These are phyloP conservation scores for Phytoseiulus persimilis DNA, from an alignment of 2,888 invertebrate species.

Conservation along the genomic window DNA sequence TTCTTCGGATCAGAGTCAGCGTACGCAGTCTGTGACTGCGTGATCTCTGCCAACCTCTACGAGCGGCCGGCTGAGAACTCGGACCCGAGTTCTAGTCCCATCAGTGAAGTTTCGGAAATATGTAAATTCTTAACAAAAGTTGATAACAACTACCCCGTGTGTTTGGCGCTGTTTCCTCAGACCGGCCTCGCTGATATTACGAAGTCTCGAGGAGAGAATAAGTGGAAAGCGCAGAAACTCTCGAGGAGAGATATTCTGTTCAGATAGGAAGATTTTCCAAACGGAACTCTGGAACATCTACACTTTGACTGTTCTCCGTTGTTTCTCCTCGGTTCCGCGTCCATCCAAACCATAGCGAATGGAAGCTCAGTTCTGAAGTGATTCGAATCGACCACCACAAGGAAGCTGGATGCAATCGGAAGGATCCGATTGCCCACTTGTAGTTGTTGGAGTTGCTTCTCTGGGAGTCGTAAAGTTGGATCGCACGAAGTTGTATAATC, in stretches of 20 bases:
- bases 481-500: background rate
- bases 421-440: background rate
- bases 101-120: background rate
- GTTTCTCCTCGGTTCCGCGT: background rate
- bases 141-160: background rate
- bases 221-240: too few relatives aligned
- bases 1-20: background rate
- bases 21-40: background rate
- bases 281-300: too few relatives aligned
- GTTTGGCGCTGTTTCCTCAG: background rate
- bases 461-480: background rate
- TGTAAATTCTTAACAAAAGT: background rate
- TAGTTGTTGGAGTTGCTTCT: background rate
- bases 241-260: too few relatives aligned
- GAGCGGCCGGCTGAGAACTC: background rate
- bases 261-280: too few relatives aligned
- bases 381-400: background rate
- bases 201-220: background rate
- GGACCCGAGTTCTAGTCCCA: background rate
- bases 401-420: background rate
- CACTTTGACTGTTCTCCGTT: too few relatives aligned
- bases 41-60: too few relatives aligned
- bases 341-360: background rate
- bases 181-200: background rate
- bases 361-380: background rate